Evolutionary conservation across 2,113 vertebrate species (phyloP), one percentile per base, ranked within the genome.

Genomic region (Ochotona curzoniae): DNA sequence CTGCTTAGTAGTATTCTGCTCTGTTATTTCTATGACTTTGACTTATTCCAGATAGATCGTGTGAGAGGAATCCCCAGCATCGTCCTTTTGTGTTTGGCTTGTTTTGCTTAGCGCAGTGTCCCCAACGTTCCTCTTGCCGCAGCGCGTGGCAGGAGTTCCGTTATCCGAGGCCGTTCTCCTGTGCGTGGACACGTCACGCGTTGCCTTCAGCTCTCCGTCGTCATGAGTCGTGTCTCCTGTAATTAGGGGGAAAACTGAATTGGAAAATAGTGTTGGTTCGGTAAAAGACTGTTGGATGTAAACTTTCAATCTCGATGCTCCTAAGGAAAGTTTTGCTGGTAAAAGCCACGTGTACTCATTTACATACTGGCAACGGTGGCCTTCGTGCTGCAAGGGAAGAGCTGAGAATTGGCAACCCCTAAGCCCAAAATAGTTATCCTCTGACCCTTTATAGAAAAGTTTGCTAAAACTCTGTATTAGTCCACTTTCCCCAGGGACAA

Each of bases 11-110:
- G 20, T 8, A 51, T 69, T 75, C 26, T 10, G 66, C 47, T 83
- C 54, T 92, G 35, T 49, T 95, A 21, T 69, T 85, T 81, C 57
- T 80, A 57, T 81, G 51, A 35, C 61, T 85, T 23, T 92, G 35
- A 67, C 38, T 20, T 73, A 15, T 21, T 94, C 74, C 63, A 73
- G 64, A 51, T 49, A 66, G 5, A 13, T 74, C 5, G 7, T 57
- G 7, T 71, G 90, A 83, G 8, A 38, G 14, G 44, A 26, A 70
- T 78, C 25, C 66, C 15, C 13, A 76, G 23, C 30, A 76, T 70
- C 85, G 30, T 23, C 30, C 81, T 71, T 73, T 47, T 79, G 12
- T 73, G 9, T 49, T 57, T 66, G 30, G 7, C 32, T 57, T 78
- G 32, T 32, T 83, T 90, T 13, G 35, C 66, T 70, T 82, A 44